A percentile compares a stretch with the other conserved stretches of the same genome.
Evolutionary conservation across 2,797 vertebrate genomes (phyloP).

Genomic region (Hoplostethus atlanticus): DNA sequence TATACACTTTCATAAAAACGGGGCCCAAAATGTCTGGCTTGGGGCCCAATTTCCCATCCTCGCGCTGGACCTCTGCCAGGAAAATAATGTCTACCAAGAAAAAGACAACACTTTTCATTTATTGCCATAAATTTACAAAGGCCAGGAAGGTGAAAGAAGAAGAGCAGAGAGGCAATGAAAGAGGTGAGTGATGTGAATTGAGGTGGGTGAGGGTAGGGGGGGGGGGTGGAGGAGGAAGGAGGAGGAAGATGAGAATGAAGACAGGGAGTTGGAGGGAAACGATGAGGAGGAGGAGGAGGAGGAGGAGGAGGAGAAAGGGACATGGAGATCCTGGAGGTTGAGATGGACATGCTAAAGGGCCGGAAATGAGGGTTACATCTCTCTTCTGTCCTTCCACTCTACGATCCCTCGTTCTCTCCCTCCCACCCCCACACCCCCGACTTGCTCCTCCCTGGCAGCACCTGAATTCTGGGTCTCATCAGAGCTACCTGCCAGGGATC

Average conservation of each 20-base stretch:
- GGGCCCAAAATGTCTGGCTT: conserved; percentile 70
- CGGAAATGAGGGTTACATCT: conserved; percentile 21
- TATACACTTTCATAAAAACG: conserved; percentile 81
- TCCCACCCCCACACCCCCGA: conserved; percentile 2
- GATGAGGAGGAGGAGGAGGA: conserved; percentile 20
- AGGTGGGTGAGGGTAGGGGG: conserved; percentile 11
- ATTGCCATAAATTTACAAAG: conserved; percentile 63
- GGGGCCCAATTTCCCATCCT: conserved; percentile 62
- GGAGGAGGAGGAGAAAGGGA: conserved; percentile 16
- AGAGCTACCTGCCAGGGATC: conserved; percentile 92
- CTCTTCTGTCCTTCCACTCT: conserved; percentile 18
- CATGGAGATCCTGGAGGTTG: conserved; percentile 26
- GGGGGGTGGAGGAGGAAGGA: conserved; percentile 21
- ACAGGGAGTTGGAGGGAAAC: conserved; percentile 8
- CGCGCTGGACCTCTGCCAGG: conserved; percentile 71
- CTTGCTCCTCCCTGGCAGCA: conserved; percentile 62
- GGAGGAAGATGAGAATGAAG: conserved; percentile 24
- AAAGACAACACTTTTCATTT: conserved; percentile 53
- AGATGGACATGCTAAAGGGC: conserved; percentile 39
- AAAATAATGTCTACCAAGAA: conserved; percentile 59
- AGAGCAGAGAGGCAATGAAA: conserved; percentile 45
- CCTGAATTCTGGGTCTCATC: conserved; percentile 91
- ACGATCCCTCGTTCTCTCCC: conserved; percentile 1
- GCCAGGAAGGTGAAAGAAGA: conserved; percentile 54
- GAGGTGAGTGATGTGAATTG: conserved; percentile 58